Conservation (phyloP, 2,888 invertebrate genomes). For the Orchesella flavescens region DNA sequence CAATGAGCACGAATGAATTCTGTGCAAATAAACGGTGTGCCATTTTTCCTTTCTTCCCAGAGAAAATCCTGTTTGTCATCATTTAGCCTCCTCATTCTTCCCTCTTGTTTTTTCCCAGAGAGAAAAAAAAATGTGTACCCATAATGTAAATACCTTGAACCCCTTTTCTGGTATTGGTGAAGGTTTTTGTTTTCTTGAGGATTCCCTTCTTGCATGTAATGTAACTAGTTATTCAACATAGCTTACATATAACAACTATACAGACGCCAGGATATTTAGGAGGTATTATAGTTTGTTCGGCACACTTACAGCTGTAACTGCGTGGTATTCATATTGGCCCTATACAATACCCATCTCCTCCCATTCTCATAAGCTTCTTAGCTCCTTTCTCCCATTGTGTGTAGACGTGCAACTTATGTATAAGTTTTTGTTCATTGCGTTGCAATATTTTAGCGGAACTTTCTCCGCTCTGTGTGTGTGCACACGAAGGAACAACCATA, state of each 20-base stretch:
- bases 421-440: not conserved
- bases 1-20: constrained; percentile 31
- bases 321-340: too few species aligned
- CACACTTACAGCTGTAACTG: too few species aligned
- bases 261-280: too few species aligned
- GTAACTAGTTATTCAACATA: too few species aligned
- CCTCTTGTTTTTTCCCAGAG: constrained; percentile 17
- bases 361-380: too few species aligned
- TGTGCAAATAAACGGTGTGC: constrained; percentile 33
- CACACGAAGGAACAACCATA: not conserved
- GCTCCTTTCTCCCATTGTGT: too few species aligned
- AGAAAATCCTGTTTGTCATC: constrained; percentile 40
- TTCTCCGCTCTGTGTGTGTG: not conserved
- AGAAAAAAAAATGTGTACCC: constrained; percentile 5
- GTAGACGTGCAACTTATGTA: too few species aligned
- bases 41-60: constrained; percentile 9
- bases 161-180: not conserved
- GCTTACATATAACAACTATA: too few species aligned
- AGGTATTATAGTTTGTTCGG: too few species aligned
- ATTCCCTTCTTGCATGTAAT: not conserved
- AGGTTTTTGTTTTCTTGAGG: not conserved
- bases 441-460: constrained; percentile 17
- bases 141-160: constrained; percentile 23
- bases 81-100: constrained; percentile 32
- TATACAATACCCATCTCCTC: too few species aligned